These are phyloP conservation scores for Larimichthys polyactis DNA, from an alignment of 2,113 vertebrate species.

Conservation along the genomic window DNA sequence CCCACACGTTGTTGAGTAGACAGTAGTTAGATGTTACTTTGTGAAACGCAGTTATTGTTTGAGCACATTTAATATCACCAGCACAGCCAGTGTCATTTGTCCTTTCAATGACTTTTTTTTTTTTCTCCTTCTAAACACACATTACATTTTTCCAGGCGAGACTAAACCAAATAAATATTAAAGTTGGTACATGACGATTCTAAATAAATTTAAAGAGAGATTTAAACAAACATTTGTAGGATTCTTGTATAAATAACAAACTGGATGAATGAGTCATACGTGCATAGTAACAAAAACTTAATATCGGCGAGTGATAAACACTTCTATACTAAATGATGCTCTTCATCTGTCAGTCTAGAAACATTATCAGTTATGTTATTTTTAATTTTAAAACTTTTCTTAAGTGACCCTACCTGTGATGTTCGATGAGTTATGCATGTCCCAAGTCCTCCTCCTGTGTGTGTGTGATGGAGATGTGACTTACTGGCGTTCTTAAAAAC, in stretches of 20 bases:
- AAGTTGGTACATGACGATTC: too few species aligned
- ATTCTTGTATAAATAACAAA: background rate
- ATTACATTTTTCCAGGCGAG: too few species aligned
- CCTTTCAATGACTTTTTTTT: too few species aligned
- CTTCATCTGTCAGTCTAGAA: background rate
- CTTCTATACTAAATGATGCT: too few species aligned
- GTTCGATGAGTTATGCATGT: slow-evolving; percentile 28
- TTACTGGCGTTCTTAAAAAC: slow-evolving; percentile 31
- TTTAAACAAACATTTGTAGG: background rate
- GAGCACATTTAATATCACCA: slow-evolving; percentile 19
- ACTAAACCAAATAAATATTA: too few species aligned
- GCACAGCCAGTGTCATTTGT: slow-evolving; percentile 3
- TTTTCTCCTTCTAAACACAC: too few species aligned
- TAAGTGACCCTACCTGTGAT: slow-evolving; percentile 48
- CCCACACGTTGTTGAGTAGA: slow-evolving; percentile 6
- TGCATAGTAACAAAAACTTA: background rate
- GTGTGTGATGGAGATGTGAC: background rate
- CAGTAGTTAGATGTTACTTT: slow-evolving; percentile 7
- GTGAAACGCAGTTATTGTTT: background rate
- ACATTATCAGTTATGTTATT: background rate
- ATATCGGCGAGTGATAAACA: background rate
- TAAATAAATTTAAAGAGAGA: too few species aligned
- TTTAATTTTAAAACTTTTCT: background rate
- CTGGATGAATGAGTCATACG: slow-evolving; percentile 14
- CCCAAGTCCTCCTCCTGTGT: background rate